phyloP scores from a whole-genome alignment of 2,113 vertebrate species.

The pig (Sus scrofa) region T2T-Sscrofa CM000821.6:55683001-55683500 shows the following conservation, averaged over 20 bases:
- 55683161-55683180: background rate
- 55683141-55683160: background rate
- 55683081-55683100: background rate
- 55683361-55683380: background rate
- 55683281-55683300: background rate
- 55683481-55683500: background rate
- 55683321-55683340: background rate
- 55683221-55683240: background rate
- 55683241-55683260: background rate
- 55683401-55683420: background rate
- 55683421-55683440: background rate
- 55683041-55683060: background rate
- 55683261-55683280: background rate
- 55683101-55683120: background rate
- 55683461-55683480: background rate
- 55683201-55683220: background rate
- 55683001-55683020: background rate
- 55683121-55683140: background rate
- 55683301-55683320: background rate
- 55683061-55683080: background rate
- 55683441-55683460: background rate
- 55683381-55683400: background rate
- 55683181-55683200: constrained; percentile 16
- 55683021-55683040: background rate
- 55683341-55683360: background rate